phyloP scores from a whole-genome alignment of 2,113 vertebrate genomes.

The Gymnorhina tibicen region DNA sequence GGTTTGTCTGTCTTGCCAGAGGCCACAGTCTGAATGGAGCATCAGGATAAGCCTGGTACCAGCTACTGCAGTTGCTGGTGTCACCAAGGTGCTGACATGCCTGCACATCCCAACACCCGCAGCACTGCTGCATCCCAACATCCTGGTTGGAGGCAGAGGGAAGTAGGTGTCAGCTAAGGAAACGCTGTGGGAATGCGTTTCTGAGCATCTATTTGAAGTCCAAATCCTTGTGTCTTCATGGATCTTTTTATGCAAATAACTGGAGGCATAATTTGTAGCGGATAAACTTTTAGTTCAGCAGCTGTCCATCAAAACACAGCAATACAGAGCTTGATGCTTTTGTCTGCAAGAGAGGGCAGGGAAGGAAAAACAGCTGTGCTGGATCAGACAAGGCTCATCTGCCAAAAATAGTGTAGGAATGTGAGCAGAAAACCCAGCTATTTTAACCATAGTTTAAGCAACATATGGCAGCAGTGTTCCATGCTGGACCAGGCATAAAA shows the following conservation, averaged over 20 bases:
- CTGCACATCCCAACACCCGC: neutral
- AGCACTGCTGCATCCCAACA: neutral
- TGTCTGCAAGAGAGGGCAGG: constrained; percentile 2
- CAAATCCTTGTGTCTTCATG: neutral
- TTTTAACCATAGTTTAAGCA: constrained; percentile 71
- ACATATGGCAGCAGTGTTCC: constrained; percentile 60
- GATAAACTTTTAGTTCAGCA: neutral
- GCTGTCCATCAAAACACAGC: neutral
- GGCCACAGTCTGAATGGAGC: neutral
- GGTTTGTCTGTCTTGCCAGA: neutral
- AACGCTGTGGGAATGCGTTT: neutral
- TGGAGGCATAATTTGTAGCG: neutral
- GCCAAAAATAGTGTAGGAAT: constrained; percentile 51
- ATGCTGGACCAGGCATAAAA: constrained; percentile 64
- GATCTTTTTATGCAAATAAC: neutral
- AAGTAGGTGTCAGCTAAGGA: neutral
- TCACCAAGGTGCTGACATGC: neutral
- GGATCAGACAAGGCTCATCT: neutral
- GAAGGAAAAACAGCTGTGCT: constrained; percentile 33
- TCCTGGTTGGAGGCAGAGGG: neutral
- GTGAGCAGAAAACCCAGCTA: constrained; percentile 66
- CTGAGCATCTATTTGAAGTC: neutral
- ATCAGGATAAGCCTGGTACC: neutral
- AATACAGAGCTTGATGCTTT: neutral
- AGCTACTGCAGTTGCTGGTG: neutral